phyloP scores from a whole-genome alignment of 2,113 vertebrate genomes.

The Gymnarchus niloticus region DNA sequence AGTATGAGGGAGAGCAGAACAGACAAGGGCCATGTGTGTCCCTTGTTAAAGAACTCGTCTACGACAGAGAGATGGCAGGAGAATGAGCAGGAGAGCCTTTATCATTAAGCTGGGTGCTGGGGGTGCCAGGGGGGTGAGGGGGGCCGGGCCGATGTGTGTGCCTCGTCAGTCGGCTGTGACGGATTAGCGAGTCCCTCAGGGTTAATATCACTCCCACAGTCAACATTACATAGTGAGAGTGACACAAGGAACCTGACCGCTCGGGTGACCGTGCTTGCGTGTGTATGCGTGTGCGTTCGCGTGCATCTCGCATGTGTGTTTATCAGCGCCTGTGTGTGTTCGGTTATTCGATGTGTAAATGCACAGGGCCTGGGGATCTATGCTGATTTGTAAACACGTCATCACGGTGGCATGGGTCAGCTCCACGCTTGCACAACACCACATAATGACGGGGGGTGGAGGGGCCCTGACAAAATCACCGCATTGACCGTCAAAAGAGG shows the following conservation, averaged over 20 bases:
- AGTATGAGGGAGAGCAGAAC: neutral
- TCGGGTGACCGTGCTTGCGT: neutral
- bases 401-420: neutral
- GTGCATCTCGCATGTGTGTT: neutral
- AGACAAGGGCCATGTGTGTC: neutral
- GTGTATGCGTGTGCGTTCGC: neutral
- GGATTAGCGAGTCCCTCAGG: neutral
- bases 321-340: no score
- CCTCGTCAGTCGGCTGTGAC: neutral
- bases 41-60: neutral
- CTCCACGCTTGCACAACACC: neutral
- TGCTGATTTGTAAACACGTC: no score
- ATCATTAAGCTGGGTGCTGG: neutral
- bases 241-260: neutral
- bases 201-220: neutral
- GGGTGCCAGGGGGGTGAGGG: neutral
- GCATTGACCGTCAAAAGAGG: neutral
- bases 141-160: neutral
- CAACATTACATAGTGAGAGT: neutral
- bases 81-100: neutral
- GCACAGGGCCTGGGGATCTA: no score
- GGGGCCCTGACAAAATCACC: neutral
- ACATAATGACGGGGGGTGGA: neutral
- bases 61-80: neutral
- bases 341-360: neutral